Evolutionary conservation across 2,888 invertebrate species (phyloP).

Genomic region (Hymenopus coronatus): DNA sequence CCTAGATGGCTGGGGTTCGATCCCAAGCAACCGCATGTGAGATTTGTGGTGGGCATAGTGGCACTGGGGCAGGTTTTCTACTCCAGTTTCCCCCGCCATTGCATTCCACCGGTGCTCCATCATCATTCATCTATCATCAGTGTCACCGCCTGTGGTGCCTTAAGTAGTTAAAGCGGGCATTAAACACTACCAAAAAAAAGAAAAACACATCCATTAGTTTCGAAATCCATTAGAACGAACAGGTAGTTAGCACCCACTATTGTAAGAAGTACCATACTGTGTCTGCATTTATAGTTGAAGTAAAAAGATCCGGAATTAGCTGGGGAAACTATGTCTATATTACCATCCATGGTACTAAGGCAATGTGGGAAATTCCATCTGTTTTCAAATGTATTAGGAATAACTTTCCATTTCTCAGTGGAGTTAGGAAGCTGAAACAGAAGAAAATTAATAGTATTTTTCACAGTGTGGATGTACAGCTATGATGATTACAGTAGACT

Average conservation of each 20-base stretch:
- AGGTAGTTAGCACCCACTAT: slow-evolving; percentile 37
- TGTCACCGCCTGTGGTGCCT: too few species aligned
- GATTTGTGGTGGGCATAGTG: too few species aligned
- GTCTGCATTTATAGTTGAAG: slow-evolving; percentile 38
- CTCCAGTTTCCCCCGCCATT: too few species aligned
- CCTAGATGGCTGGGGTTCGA: too few species aligned
- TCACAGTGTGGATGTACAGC: background rate
- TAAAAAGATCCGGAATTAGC: slow-evolving; percentile 37
- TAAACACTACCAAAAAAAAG: too few species aligned
- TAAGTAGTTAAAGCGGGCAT: too few species aligned
- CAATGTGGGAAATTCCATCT: slow-evolving; percentile 30
- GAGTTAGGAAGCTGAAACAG: slow-evolving; percentile 12
- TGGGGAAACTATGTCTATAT: slow-evolving; percentile 37
- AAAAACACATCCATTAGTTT: slow-evolving; percentile 37
- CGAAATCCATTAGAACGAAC: slow-evolving; percentile 36
- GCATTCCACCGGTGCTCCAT: too few species aligned
- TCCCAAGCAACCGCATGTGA: too few species aligned
- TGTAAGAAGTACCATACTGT: slow-evolving; percentile 36
- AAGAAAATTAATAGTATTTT: background rate
- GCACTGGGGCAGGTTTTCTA: too few species aligned
- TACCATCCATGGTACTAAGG: slow-evolving; percentile 38
- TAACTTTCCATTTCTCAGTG: slow-evolving; percentile 12
- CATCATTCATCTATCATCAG: too few species aligned
- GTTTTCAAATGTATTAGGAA: background rate
- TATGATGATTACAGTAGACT: background rate